phyloP scores from a whole-genome alignment of 2,888 invertebrate species.

The Noctua janthe region DNA sequence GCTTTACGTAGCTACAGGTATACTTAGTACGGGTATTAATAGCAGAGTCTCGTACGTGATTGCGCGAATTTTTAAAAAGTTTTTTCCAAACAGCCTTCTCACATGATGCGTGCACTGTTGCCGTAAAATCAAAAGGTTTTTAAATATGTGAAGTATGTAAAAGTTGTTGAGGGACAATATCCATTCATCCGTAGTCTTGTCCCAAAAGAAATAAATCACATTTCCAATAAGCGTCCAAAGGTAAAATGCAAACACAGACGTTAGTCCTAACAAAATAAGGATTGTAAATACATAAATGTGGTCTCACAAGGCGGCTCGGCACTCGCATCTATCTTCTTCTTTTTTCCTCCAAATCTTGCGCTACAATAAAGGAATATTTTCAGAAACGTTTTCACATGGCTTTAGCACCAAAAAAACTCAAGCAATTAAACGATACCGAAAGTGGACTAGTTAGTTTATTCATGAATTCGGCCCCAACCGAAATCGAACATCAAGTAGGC shows the following conservation, averaged over 20 bases:
- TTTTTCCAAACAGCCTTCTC: constrained; percentile 19
- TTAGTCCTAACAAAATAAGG: constrained; percentile 73
- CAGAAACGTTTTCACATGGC: constrained; percentile 28
- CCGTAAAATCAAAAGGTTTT: constrained; percentile 24
- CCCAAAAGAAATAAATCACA: constrained; percentile 74
- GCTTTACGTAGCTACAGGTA: constrained; percentile 50
- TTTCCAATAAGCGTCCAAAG: constrained; percentile 67
- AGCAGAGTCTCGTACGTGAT: constrained; percentile 47
- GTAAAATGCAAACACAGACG: constrained; percentile 68
- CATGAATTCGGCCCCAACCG: constrained; percentile 70
- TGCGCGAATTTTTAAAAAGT: constrained; percentile 31
- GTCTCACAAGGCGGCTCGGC: constrained; percentile 32
- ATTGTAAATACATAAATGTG: constrained; percentile 67
- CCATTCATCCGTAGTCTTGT: constrained; percentile 56
- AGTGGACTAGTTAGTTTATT: constrained; percentile 74
- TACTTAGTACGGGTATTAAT: constrained; percentile 45
- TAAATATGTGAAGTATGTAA: constrained; percentile 26
- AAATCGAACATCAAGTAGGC: constrained; percentile 70
- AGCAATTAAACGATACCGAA: constrained; percentile 67
- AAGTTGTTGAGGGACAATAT: constrained; percentile 48
- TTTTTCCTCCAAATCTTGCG: constrained; percentile 24
- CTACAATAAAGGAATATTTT: constrained; percentile 37
- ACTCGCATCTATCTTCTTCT: constrained; percentile 41
- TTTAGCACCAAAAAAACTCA: constrained; percentile 47
- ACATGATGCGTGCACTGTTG: neutral